These are phyloP conservation scores for Psittacus erithacus DNA, from an alignment of 2,113 vertebrate species.

Conservation along the genomic window DNA sequence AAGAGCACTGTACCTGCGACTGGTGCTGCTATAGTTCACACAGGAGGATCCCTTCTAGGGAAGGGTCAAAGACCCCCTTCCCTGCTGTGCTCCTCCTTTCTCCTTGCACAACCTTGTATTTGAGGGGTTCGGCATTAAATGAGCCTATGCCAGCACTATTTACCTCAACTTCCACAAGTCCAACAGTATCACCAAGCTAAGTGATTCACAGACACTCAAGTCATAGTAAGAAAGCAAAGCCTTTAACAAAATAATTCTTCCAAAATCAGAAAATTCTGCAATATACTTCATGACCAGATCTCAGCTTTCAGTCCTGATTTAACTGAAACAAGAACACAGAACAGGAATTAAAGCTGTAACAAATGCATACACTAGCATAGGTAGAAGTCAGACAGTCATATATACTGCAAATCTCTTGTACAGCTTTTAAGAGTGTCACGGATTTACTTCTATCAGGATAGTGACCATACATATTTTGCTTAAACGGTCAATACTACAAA, in stretches of 20 bases:
- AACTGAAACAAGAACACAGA: background rate
- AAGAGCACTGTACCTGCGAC: background rate
- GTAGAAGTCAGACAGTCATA: background rate
- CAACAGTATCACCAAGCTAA: background rate
- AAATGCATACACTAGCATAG: background rate
- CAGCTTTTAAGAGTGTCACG: background rate
- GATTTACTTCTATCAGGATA: background rate
- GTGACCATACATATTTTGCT: fast-evolving
- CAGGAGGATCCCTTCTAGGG: background rate
- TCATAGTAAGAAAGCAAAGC: background rate
- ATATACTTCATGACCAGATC: background rate
- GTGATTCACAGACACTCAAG: background rate
- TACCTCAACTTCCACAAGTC: background rate
- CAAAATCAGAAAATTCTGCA: background rate
- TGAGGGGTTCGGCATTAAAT: background rate
- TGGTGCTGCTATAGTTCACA: background rate
- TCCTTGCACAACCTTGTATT: background rate
- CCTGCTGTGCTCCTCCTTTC: background rate
- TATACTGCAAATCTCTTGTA: background rate
- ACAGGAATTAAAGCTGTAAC: background rate
- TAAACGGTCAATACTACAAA: background rate
- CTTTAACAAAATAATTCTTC: background rate
- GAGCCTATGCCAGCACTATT: background rate
- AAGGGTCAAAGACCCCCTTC: background rate
- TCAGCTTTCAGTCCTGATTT: background rate